These are phyloP conservation scores for Falcaria lacertinaria DNA, from an alignment of 2,888 invertebrate species.

Conservation along the genomic window DNA sequence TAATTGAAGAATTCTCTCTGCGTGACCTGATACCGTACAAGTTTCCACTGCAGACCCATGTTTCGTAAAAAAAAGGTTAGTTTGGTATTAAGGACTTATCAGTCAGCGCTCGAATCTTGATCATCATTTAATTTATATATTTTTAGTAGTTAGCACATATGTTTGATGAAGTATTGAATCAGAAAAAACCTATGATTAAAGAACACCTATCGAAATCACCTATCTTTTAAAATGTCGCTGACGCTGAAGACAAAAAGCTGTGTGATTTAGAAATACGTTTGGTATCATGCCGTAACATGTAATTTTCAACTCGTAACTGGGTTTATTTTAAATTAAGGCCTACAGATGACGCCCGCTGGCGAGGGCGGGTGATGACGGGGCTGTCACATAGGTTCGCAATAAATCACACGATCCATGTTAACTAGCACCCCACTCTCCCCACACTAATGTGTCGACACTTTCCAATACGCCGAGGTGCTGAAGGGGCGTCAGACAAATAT, in stretches of 20 bases:
- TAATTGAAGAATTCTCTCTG: slow-evolving; percentile 71
- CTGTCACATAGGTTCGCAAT: slow-evolving; percentile 44
- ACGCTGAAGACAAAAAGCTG: too few relatives aligned
- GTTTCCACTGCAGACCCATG: slow-evolving; percentile 17
- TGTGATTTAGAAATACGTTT: too few relatives aligned
- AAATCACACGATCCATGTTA: slow-evolving; percentile 63
- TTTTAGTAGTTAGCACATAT: too few relatives aligned
- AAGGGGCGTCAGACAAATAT: slow-evolving; percentile 29
- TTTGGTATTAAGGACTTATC: not conserved
- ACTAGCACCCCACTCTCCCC: slow-evolving; percentile 43
- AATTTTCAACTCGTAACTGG: too few relatives aligned
- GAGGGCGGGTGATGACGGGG: slow-evolving; percentile 12
- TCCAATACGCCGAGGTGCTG: slow-evolving; percentile 43
- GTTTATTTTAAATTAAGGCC: not conserved
- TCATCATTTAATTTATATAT: too few relatives aligned
- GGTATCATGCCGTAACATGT: too few relatives aligned
- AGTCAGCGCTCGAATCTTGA: not conserved
- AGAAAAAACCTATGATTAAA: too few relatives aligned
- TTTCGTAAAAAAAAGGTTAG: slow-evolving; percentile 2
- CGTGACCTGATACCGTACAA: slow-evolving; percentile 45
- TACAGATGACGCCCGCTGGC: slow-evolving; percentile 3
- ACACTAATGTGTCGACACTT: slow-evolving; percentile 68
- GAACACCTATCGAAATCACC: too few relatives aligned
- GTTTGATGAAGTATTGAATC: too few relatives aligned
- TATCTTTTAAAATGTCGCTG: too few relatives aligned